Conservation (phyloP, 37 sponge, comb jelly and placozoan genomes). For the Amphimedon queenslandica region DNA sequence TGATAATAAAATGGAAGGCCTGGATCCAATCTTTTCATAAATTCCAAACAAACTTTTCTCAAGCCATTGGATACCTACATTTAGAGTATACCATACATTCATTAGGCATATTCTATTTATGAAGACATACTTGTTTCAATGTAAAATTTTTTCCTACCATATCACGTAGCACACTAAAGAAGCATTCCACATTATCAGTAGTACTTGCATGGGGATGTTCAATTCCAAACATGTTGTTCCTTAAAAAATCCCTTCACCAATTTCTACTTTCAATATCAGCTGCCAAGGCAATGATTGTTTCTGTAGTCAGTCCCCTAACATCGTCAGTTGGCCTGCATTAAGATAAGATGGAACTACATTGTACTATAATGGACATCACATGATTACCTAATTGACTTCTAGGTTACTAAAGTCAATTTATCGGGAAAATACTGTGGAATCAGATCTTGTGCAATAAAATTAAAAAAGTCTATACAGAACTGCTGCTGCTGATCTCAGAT, state of each 20-base stretch:
- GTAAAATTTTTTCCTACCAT: slow-evolving; percentile 16
- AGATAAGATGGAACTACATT: too few relatives aligned
- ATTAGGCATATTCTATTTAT: too few relatives aligned
- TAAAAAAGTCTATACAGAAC: background rate
- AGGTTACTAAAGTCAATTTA: slow-evolving; percentile 17
- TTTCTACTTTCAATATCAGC: slow-evolving; percentile 29
- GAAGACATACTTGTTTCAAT: background rate
- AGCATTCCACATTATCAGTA: slow-evolving; percentile 46
- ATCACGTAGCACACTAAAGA: slow-evolving; percentile 22
- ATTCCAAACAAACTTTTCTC: slow-evolving; percentile 22
- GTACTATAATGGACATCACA: background rate
- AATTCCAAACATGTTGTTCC: slow-evolving; percentile 19
- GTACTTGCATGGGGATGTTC: slow-evolving; percentile 30
- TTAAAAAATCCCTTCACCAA: background rate
- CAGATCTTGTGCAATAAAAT: too few relatives aligned
- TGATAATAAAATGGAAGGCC: slow-evolving; percentile 24
- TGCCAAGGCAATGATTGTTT: slow-evolving; percentile 17
- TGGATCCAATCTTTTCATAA: slow-evolving; percentile 23
- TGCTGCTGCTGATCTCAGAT: background rate
- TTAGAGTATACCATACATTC: too few relatives aligned
- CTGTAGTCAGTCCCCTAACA: slow-evolving; percentile 24
- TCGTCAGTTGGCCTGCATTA: slow-evolving; percentile 6
- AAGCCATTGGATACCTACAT: too few relatives aligned
- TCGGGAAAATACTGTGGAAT: too few relatives aligned
- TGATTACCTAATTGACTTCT: slow-evolving; percentile 13